These are phyloP conservation scores for Zaprionus tsacasi DNA, from an alignment of 1,140 invertebrate genomes.

Conservation along the genomic window DNA sequence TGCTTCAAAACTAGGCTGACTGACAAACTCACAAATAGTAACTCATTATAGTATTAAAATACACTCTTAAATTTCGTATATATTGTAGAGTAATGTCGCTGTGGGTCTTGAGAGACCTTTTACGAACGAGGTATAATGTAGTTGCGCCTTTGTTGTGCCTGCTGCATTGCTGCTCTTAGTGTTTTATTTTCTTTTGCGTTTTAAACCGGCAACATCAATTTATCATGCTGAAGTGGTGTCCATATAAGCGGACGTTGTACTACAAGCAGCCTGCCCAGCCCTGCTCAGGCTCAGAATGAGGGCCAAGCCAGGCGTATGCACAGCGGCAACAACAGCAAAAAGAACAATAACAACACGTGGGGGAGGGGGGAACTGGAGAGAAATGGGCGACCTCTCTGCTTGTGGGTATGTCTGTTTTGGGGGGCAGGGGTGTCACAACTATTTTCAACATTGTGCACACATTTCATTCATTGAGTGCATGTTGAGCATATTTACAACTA, in stretches of 20 bases:
- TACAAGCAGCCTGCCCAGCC: conserved; percentile 44
- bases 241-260: conserved; percentile 73
- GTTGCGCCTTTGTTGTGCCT: conserved; percentile 1
- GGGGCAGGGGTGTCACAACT: conserved; percentile 60
- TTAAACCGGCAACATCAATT: conserved; percentile 65
- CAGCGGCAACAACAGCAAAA: conserved; percentile 55
- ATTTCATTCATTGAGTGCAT: conserved; percentile 82
- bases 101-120: background rate
- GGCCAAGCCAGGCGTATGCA: conserved; percentile 59
- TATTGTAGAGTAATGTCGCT: too few species aligned
- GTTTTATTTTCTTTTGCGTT: conserved; percentile 49
- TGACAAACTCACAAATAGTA: too few species aligned
- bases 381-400: conserved; percentile 22
- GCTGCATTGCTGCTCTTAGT: background rate
- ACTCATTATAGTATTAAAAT: too few species aligned
- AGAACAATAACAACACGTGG: conserved; percentile 13
- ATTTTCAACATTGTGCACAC: conserved; percentile 82
- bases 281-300: conserved; percentile 20
- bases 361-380: conserved; percentile 4
- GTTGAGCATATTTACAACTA: conserved; percentile 65
- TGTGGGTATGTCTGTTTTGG: background rate
- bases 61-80: too few species aligned
- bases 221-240: conserved; percentile 73
- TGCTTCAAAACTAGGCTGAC: too few species aligned
- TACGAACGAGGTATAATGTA: background rate